Conservation (phyloP, 2,113 vertebrate species). For the Penelope pileata region DNA sequence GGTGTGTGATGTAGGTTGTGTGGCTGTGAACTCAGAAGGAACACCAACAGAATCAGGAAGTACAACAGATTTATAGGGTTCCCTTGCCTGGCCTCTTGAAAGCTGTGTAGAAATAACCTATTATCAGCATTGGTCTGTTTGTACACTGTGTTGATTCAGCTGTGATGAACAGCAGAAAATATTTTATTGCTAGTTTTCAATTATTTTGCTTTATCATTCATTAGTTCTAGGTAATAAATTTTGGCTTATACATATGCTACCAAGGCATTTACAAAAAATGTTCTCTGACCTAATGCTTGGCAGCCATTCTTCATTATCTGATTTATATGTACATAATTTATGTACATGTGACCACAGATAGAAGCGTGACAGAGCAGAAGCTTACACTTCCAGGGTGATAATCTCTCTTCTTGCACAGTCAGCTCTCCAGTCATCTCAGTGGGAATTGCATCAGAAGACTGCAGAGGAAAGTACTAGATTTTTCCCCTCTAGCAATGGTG, state of each 20-base stretch:
- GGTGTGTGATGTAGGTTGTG: neutral
- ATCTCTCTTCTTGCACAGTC: neutral
- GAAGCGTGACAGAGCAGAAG: neutral
- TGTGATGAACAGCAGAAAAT: constrained; percentile 20
- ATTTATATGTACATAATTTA: neutral
- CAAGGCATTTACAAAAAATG: neutral
- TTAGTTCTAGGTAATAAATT: constrained; percentile 16
- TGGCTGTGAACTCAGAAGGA: neutral
- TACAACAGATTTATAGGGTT: neutral
- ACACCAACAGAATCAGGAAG: neutral
- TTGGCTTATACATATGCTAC: neutral
- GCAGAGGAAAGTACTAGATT: neutral
- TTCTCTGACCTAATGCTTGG: neutral
- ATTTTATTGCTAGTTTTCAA: constrained; percentile 47
- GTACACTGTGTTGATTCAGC: constrained; percentile 53
- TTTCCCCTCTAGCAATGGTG: neutral
- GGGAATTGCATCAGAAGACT: neutral
- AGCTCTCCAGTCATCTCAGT: neutral
- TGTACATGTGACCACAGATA: neutral
- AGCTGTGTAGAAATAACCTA: constrained; percentile 18
- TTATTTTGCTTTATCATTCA: constrained; percentile 14
- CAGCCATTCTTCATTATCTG: neutral
- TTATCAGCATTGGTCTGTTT: constrained; percentile 34
- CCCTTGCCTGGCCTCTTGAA: neutral
- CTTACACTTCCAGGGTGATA: neutral